These are phyloP conservation scores for Mesaphorura yosii DNA, from an alignment of 1,140 invertebrate species.

Conservation along the genomic window DNA sequence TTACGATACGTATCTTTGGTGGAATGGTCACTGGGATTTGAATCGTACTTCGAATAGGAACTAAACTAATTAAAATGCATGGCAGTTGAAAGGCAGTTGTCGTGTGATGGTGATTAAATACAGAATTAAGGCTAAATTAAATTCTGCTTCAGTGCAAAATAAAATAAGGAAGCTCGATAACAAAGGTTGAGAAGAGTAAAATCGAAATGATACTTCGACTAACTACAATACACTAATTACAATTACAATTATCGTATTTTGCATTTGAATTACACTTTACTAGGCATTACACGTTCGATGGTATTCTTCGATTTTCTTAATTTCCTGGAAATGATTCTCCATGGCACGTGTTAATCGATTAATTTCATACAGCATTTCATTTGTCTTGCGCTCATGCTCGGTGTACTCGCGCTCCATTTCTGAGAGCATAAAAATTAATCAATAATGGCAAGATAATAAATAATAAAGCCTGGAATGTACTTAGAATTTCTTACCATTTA, in stretches of 20 bases:
- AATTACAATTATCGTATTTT: too few relatives aligned
- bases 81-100: too few relatives aligned
- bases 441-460: neutral
- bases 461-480: neutral
- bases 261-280: neutral
- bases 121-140: too few relatives aligned
- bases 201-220: neutral
- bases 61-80: too few relatives aligned
- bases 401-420: conserved; percentile 42
- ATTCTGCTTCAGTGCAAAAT: too few relatives aligned
- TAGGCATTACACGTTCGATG: conserved; percentile 40
- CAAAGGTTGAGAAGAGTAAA: neutral
- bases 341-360: conserved; percentile 40
- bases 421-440: conserved; percentile 32
- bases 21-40: too few relatives aligned
- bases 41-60: too few relatives aligned
- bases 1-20: too few relatives aligned
- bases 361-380: conserved; percentile 37
- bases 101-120: too few relatives aligned
- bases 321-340: conserved; percentile 39
- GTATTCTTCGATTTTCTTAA: conserved; percentile 39
- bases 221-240: neutral
- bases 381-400: conserved; percentile 39
- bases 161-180: too few relatives aligned
- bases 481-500: conserved; percentile 44